Base-by-base conservation (phyloP, 2,113 vertebrate species). In the Ranitomeya imitator region DNA sequence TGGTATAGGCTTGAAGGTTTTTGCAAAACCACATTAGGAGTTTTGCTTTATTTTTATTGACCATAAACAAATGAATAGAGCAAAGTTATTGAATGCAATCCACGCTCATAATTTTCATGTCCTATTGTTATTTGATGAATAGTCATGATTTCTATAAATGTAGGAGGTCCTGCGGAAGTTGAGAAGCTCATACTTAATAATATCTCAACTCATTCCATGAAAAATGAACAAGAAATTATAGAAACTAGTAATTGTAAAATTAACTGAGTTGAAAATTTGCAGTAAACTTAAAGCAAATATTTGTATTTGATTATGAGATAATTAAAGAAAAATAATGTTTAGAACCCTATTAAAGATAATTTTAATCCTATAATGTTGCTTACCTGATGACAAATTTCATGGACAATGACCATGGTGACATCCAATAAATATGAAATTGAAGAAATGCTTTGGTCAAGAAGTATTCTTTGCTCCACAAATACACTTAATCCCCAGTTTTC, bases 401-500 rank as follows among this genome's bases (percentile, higher is more conserved):
- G 96, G 52, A 96, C 95, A 91, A 96, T 96, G 90, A 97, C 96
- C 96, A 97, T 97, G 89, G 96, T 97, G 93, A 97, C 96, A 93
- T 97, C 96, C 95, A 97, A 95, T 86, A 96, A 93, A 92, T 97
- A 97, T 85, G 95, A 95, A 94, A 97, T 95, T 90, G 97, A 97
- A 86, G 97, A 97, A 90, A 97, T 94, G 90, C 95, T 96, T 86
- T 96, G 96, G 93, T 97, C 96, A 93, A 97, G 95, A 61, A 97
- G 94, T 93, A 97, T 96, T 92, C 95, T 96, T 92, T 97, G 96
- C 88, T 97, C 97, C 93, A 97, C 96, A 89, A 97, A 97, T 90
- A 97, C 95, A 93, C 95, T 97, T 90, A 97, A 94, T 90, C 97
- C 97, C 97, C 97, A 97, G 93, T 97, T 97, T 93, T 97, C 97